Base-by-base conservation (phyloP, 2,888 invertebrate genomes). In the Pammene fasciana region DNA sequence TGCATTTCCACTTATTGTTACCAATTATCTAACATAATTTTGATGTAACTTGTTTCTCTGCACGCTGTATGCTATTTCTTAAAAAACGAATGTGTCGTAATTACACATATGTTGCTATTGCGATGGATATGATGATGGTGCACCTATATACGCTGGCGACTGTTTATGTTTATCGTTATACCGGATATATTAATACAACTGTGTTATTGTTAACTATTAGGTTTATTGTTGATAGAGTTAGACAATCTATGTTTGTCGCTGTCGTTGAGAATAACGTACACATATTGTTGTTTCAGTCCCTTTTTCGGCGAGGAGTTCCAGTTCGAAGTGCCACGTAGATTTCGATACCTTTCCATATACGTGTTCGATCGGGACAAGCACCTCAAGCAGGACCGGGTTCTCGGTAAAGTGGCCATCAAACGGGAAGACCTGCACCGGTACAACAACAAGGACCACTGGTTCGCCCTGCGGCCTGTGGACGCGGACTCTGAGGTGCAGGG, bases 231-330 rank as follows among this genome's bases (percentile, higher is more conserved):
- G 16, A 34, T 34, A 46, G 10, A 46, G 26, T n/a, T n/a, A 60
- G 16, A 48, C 36, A 48, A 7, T 14, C 26, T 26, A 4, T 62
- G 14, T 50, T 0, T n/a, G 38, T 16, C 16, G 41, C 9, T 2
- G 9, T 16, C 45, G 45, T 45, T 1, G n/a, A 43, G 18, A 38
- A 16, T 18, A 61, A 62, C 48, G 34, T 14, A 7, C 8, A 26
- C 45, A 36, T 75, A 72, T 65, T 76, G 72, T 86, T 79, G 79
- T 95, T 94, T 76, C 88, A 96, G 96, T 86, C 97, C 98, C 75
- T 98, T 97, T 90, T 98, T 97, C 87, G 97, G 97, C 72, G 98
- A 98, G 86, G 98, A 98, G 88, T 98, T 97, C 92, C 96, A 97
- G 86, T 98, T 98, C 85, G 97, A 97, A 88, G 97, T 98, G 76